Evolutionary conservation across 2,797 vertebrate species (phyloP).

Genomic region (Hyperoplus lanceolatus): DNA sequence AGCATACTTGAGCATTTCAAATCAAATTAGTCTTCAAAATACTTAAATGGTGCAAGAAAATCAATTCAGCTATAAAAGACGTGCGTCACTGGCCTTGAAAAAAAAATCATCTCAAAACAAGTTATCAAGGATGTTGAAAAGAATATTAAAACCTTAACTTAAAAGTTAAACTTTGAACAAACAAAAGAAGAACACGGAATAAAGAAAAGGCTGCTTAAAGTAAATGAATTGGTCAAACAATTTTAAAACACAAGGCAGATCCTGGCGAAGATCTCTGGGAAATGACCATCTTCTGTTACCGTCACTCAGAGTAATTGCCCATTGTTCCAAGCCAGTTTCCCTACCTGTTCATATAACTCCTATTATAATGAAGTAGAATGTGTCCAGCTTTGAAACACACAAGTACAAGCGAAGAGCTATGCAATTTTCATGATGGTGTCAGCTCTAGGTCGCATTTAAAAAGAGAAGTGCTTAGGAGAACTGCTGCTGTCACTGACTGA

Average conservation of each 20-base stretch:
- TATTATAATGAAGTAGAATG: slow-evolving; percentile 29
- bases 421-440: slow-evolving; percentile 55
- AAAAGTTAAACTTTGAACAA: not conserved
- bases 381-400: slow-evolving; percentile 1
- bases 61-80: not conserved
- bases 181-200: not conserved
- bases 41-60: not conserved
- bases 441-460: slow-evolving; percentile 21
- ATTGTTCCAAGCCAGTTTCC: not conserved
- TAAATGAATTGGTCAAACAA: not conserved
- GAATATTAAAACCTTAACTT: not conserved
- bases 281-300: not conserved
- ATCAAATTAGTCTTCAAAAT: not conserved
- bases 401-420: slow-evolving; percentile 14
- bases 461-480: slow-evolving; percentile 9
- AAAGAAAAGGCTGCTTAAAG: not conserved
- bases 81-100: not conserved
- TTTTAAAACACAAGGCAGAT: not conserved
- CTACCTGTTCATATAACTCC: slow-evolving; percentile 28
- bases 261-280: not conserved
- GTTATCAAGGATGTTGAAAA: not conserved
- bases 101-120: not conserved
- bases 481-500: not conserved
- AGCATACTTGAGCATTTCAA: not conserved
- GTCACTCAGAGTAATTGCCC: not conserved